phyloP scores from a whole-genome alignment of 64 coral and sea anemone genomes.

The Pocillopora damicornis region DNA sequence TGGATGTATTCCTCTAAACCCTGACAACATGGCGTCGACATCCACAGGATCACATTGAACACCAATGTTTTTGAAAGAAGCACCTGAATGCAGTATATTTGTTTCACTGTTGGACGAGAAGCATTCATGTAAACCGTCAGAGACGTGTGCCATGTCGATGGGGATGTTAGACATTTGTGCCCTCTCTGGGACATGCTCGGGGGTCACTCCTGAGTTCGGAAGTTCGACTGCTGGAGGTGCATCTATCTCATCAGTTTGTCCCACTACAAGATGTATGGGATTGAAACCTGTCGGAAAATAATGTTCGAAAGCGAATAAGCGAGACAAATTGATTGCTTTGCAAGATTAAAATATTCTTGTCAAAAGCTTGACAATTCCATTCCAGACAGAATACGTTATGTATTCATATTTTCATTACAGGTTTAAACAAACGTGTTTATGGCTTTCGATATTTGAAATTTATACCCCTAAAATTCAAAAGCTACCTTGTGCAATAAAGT shows the following conservation, averaged over 20 bases:
- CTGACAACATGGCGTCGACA: slow-evolving; percentile 19
- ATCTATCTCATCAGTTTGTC: slow-evolving; percentile 3
- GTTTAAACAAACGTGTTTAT: background rate
- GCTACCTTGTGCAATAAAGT: no score
- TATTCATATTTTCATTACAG: background rate
- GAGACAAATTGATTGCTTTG: background rate
- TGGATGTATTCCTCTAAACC: background rate
- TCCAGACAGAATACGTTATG: background rate
- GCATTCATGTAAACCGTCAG: background rate
- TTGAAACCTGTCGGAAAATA: slow-evolving; percentile 9
- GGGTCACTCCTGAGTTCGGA: background rate
- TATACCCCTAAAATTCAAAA: no score
- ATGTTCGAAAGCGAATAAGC: background rate
- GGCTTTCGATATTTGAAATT: background rate
- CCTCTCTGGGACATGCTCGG: background rate
- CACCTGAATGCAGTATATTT: background rate
- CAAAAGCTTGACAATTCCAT: background rate
- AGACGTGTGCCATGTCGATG: background rate
- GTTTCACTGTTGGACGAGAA: background rate
- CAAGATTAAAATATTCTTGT: background rate
- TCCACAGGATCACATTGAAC: slow-evolving; percentile 51
- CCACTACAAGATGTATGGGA: slow-evolving; percentile 34
- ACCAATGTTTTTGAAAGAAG: slow-evolving; percentile 15
- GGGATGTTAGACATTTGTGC: background rate
- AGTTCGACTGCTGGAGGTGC: background rate